A percentile compares a stretch with the other conserved stretches of the same genome.
These are phyloP conservation scores for Montipora efflorescens DNA, from an alignment of 64 coral and sea anemone species.

Conservation along the genomic window DNA sequence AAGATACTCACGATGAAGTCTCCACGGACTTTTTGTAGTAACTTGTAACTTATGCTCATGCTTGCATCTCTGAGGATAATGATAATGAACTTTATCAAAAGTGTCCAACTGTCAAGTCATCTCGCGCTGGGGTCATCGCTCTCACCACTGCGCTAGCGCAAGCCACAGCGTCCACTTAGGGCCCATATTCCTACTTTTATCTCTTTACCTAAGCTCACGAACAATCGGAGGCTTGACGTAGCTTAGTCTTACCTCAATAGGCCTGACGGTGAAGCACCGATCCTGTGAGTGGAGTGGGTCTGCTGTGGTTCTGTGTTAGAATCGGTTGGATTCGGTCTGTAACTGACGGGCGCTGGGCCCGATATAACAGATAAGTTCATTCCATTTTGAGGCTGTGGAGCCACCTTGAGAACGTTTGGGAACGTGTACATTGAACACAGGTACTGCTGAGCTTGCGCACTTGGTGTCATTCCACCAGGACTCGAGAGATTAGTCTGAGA, in stretches of 20 bases:
- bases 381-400: constrained; percentile 70
- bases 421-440: constrained; percentile 86
- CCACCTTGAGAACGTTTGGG: constrained; percentile 78
- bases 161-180: no score
- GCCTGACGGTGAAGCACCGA: constrained; percentile 8
- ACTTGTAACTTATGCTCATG: no score
- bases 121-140: no score
- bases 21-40: no score
- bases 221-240: not conserved
- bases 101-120: no score
- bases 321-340: constrained; percentile 46
- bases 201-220: not conserved
- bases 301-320: not conserved
- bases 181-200: no score
- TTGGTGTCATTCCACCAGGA: constrained; percentile 54
- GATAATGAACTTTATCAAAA: no score
- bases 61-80: no score
- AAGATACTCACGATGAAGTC: no score
- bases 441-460: constrained; percentile 75
- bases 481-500: constrained; percentile 81
- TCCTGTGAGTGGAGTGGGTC: constrained; percentile 2
- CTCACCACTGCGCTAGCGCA: no score
- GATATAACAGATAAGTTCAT: constrained; percentile 95
- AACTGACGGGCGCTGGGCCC: constrained; percentile 86
- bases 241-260: not conserved